Evolutionary conservation across 2,113 vertebrate genomes (phyloP).

Genomic region (Hymenochirus boettgeri): DNA sequence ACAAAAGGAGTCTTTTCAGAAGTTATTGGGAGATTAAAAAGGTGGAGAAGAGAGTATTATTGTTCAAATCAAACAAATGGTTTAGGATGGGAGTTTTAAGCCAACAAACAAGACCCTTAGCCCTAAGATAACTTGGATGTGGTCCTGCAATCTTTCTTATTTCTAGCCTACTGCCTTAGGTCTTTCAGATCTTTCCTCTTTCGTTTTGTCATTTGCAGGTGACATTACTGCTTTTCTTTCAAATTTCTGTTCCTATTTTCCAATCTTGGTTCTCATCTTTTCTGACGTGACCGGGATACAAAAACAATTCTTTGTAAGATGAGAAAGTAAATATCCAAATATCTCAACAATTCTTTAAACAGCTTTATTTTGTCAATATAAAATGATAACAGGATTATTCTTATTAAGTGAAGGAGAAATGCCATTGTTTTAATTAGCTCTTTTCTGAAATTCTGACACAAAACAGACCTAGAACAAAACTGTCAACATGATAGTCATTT

Average conservation of each 20-base stretch:
- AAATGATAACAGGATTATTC: constrained; percentile 34
- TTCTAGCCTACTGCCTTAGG: constrained; percentile 10
- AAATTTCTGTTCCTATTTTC: constrained; percentile 38
- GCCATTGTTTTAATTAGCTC: constrained; percentile 18
- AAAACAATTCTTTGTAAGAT: constrained; percentile 22
- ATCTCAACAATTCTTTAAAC: constrained; percentile 21
- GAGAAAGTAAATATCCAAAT: constrained; percentile 35
- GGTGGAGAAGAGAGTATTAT: constrained; percentile 42
- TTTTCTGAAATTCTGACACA: constrained; percentile 32
- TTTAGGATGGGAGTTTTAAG: constrained; percentile 53
- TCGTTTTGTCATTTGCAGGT: constrained; percentile 41
- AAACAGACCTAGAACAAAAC: too few species aligned
- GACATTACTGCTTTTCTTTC: constrained; percentile 42
- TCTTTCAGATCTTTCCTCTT: constrained; percentile 38
- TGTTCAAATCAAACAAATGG: constrained; percentile 39
- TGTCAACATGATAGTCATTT: too few species aligned
- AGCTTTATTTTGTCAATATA: constrained; percentile 17
- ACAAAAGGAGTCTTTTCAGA: constrained; percentile 48
- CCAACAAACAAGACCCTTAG: constrained; percentile 49
- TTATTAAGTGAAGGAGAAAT: constrained; percentile 17
- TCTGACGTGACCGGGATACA: constrained; percentile 34
- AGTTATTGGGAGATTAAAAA: constrained; percentile 39
- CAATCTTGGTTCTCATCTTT: constrained; percentile 39
- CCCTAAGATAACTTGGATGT: constrained; percentile 44
- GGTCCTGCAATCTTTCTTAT: constrained; percentile 32